Conservation (phyloP, 92 coral and sea anemone genomes). For the Virgularia gustaviana region DNA sequence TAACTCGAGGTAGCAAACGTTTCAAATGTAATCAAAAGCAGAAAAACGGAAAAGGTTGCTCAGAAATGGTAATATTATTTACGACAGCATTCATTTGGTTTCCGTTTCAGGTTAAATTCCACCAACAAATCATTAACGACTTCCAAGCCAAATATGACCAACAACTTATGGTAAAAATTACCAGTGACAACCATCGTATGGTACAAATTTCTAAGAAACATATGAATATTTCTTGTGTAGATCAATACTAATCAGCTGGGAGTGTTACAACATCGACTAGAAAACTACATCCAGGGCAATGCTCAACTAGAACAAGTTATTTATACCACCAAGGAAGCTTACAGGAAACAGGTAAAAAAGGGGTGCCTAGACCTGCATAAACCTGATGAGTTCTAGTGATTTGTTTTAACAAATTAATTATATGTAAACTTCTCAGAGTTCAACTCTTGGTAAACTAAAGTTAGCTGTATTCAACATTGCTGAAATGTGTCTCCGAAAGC, state of each 20-base stretch:
- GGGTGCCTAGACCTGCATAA: too few relatives aligned
- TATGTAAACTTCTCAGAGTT: too few relatives aligned
- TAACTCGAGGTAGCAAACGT: background rate
- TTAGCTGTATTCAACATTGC: conserved; percentile 83
- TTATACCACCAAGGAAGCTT: conserved; percentile 58
- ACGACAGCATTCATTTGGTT: too few relatives aligned
- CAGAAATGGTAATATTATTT: too few relatives aligned
- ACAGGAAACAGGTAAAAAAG: conserved; percentile 86
- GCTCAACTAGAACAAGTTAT: conserved; percentile 77
- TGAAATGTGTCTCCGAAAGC: conserved; percentile 71
- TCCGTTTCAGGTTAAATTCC: conserved; percentile 55
- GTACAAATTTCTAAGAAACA: too few relatives aligned
- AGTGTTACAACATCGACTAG: conserved; percentile 68
- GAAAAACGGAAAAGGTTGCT: too few relatives aligned
- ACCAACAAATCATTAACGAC: conserved; percentile 73
- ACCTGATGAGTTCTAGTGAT: background rate
- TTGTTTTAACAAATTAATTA: background rate
- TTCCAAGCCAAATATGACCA: conserved; percentile 75
- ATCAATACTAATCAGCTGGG: conserved; percentile 83
- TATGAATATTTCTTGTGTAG: too few relatives aligned
- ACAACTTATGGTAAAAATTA: conserved; percentile 66
- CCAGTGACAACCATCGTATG: background rate
- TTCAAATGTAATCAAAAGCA: background rate
- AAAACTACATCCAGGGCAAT: conserved; percentile 62
- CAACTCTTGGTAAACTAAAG: conserved; percentile 73